Base-by-base conservation (phyloP, 2,797 vertebrate genomes). In the Knipowitschia caucasica region DNA sequence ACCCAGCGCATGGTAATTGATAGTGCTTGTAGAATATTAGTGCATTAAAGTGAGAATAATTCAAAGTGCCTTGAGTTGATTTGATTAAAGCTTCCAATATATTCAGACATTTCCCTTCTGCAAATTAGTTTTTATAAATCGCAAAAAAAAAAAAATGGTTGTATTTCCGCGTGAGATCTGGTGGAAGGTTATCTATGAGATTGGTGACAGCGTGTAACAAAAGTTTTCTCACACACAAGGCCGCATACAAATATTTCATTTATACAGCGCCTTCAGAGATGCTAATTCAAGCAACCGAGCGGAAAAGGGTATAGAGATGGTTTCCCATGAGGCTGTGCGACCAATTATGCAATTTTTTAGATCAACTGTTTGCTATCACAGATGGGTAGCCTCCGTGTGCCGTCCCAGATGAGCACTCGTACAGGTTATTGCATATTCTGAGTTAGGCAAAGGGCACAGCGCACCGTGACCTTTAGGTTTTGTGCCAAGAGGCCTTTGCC, bases 221-320 rank as follows among this genome's bases (percentile, higher is more conserved):
- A 40, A 56, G 23, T 40, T n/a, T n/a, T n/a, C 0, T 0, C 35
- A 40, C n/a, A 7, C 30, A 31, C 42, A 59, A 42, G 7, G 2
- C 49, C 57, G 64, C 55, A 67, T 71, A 50, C 39, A 60, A 65
- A 71, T 75, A 23, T 35, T 5, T 18, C 25, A 4, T n/a, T 53
- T 29, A 26, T 27, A 29, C 50, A 43, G 26, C 52, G 35, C 36
- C 39, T 53, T 56, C 20, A 52, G 47, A 46, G 11, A 52, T 51
- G 56, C 53, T 52, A 68, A 70, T 50, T 20, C 30, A 60, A 6
- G 58, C 53, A 57, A 36, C 67, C 47, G 62, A 29, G 18, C n/a
- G 0, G 26, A 66, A 67, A 64, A 64, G 20, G 21, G 68, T 67
- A 36, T 36, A 27, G 43, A 64, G 45, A 61, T 30, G 14, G 20